Evolutionary conservation across 2,113 vertebrate species (phyloP), one percentile per base, ranked within the genome.

Genomic region (Poeciliopsis prolifica): DNA sequence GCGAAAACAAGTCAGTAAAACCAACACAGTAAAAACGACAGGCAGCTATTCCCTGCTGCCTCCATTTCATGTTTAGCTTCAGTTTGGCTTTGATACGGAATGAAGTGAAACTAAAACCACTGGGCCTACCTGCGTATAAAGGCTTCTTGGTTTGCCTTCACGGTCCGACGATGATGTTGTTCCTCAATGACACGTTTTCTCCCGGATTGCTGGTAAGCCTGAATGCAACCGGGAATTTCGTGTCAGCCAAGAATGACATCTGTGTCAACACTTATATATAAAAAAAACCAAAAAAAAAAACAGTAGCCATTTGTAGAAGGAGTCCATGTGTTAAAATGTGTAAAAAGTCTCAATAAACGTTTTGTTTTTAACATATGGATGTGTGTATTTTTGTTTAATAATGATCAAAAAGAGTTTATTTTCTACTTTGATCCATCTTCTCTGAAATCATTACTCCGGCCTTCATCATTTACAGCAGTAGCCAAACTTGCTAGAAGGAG

Each of bases 131-230:
- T 8, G n/a, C 7, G 61, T 8, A 58, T n/a, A 26, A 48, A 48
- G 5, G 58, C 4, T 2, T 48, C 44, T 19, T 14, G 60, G 65
- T 5, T 42, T 42, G 14, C 40, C 40, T n/a, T 33, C 12, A 2
- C 15, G 26, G 26, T 62, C 30, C 11, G 78, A 78, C 30, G 0
- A n/a, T 54, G 95, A 94, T 92, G 94, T 68, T 73, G 95, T 96
- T 97, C 95, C 93, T 95, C 92, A 97, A 98, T 99, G 97, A 99
- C 97, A 99, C 97, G 97, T 97, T 99, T 97, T 98, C 97, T 99
- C 98, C 96, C 96, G 96, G 96, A 97, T 97, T 96, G 97, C 96
- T 28, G 93, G 83, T 85, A 88, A 87, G 75, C 37, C 74, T 29
- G 74, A 91, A 88, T 81, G 95, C 96, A 96, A 96, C 96, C 96